Conservation (phyloP, 1,140 invertebrate species). For the Drosophila arizonae region DNA sequence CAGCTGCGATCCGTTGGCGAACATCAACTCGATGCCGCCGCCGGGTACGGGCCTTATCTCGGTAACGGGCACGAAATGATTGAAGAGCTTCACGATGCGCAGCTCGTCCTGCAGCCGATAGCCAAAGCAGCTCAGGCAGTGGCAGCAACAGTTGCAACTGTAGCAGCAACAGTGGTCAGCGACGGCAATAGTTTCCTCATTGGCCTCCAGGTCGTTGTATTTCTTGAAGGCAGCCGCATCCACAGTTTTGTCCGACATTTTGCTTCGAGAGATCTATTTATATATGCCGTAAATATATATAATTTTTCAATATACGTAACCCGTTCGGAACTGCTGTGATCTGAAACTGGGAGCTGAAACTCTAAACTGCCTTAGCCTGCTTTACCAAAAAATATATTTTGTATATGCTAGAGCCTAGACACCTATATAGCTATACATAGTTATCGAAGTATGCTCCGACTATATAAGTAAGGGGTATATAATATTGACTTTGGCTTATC, state of each 20-base stretch:
- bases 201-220: background rate
- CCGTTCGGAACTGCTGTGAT: no score
- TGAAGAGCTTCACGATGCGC: background rate
- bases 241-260: background rate
- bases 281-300: background rate
- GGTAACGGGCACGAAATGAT: background rate
- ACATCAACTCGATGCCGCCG: background rate
- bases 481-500: no score
- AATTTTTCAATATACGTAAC: background rate
- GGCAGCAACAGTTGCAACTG: background rate
- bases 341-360: no score
- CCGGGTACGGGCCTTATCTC: background rate
- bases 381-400: no score
- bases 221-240: background rate
- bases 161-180: background rate
- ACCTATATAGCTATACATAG: no score
- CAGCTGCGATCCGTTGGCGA: background rate
- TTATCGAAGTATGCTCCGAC: no score
- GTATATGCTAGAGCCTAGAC: no score
- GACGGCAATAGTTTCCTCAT: background rate
- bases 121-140: constrained; percentile 6
- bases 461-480: no score
- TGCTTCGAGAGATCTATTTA: background rate
- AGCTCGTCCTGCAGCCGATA: background rate
- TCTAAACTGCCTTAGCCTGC: no score